phyloP scores from a whole-genome alignment of 2,888 invertebrate genomes.

The Dichetophora obliterata region DNA sequence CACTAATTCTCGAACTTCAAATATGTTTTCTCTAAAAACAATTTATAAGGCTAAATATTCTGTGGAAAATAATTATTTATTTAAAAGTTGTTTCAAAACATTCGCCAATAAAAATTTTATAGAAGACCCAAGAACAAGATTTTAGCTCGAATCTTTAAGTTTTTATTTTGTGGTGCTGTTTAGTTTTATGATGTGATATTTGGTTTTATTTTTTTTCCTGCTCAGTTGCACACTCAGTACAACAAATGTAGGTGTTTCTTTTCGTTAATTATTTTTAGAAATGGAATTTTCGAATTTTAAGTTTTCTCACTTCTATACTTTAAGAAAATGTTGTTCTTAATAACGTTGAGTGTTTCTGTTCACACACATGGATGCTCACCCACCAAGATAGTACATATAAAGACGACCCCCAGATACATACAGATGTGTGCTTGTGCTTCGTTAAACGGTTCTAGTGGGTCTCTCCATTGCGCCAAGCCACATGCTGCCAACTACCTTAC shows the following conservation, averaged over 20 bases:
- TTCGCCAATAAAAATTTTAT: not conserved
- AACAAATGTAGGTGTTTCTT: slow-evolving; percentile 49
- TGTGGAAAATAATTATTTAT: slow-evolving; percentile 1
- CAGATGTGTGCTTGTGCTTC: not conserved
- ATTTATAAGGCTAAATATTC: too few relatives aligned
- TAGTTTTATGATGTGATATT: too few relatives aligned
- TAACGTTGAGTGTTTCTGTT: not conserved
- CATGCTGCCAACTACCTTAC: not conserved
- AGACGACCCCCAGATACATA: too few relatives aligned
- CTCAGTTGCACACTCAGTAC: slow-evolving; percentile 6
- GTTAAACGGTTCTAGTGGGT: not conserved
- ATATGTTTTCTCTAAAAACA: too few relatives aligned
- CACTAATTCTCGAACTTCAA: too few relatives aligned
- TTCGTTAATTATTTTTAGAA: slow-evolving; percentile 50
- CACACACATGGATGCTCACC: not conserved
- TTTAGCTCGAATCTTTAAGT: not conserved
- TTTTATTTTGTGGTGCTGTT: not conserved
- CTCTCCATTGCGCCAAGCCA: not conserved
- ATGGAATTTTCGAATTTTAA: slow-evolving; percentile 47
- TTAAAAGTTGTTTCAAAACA: not conserved
- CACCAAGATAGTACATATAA: not conserved
- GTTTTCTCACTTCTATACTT: slow-evolving; percentile 37
- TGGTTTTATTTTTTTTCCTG: too few relatives aligned
- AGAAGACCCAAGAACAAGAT: not conserved
- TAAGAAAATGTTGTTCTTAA: not conserved